These are phyloP conservation scores for Cnemophilus loriae DNA, from an alignment of 2,113 vertebrate species.

Conservation along the genomic window DNA sequence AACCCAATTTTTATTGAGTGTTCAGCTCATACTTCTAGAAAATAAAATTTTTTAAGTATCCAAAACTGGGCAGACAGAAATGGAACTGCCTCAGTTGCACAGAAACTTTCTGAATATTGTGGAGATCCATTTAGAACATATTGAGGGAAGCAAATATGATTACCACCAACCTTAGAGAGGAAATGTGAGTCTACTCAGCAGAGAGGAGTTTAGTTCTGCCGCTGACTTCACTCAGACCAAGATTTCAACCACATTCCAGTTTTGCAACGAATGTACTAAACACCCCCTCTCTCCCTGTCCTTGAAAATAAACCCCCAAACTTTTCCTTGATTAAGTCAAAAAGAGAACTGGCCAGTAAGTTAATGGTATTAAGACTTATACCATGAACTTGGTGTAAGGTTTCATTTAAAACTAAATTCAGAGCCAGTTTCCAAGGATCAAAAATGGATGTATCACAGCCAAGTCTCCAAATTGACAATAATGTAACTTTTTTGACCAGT, in stretches of 20 bases:
- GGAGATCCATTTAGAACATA: neutral
- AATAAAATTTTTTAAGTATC: neutral
- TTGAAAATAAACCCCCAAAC: neutral
- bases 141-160: neutral
- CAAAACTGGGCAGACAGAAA: neutral
- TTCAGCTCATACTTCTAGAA: neutral
- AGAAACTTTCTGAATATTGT: neutral
- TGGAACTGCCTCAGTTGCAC: neutral
- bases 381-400: neutral
- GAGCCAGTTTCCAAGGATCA: neutral
- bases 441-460: neutral
- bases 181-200: neutral
- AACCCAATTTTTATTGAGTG: neutral
- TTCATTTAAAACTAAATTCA: neutral
- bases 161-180: neutral
- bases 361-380: neutral
- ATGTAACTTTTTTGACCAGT: neutral
- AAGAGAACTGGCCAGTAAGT: neutral
- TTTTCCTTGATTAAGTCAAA: neutral
- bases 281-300: rapidly evolving
- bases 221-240: neutral
- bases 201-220: neutral
- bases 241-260: neutral
- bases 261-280: neutral
- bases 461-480: neutral